phyloP scores from a whole-genome alignment of 2,888 invertebrate genomes.

The Dione juno region DNA sequence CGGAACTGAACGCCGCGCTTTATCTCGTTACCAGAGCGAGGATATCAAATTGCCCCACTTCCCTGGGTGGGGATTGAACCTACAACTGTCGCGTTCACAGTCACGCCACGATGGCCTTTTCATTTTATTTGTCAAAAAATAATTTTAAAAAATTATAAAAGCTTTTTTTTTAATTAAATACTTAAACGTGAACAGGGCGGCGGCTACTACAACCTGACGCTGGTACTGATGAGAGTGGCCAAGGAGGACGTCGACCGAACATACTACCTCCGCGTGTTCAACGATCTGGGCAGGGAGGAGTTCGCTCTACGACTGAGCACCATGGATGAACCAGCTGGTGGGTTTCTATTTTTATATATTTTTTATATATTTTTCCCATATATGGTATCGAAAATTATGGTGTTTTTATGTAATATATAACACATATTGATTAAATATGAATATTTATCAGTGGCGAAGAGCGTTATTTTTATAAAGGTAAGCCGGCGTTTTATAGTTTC shows the following conservation, averaged over 20 bases:
- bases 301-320: conserved; percentile 88
- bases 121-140: too few relatives aligned
- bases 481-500: too few relatives aligned
- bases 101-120: neutral
- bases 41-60: neutral
- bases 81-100: neutral
- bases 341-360: conserved; percentile 32
- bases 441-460: too few relatives aligned
- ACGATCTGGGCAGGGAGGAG: conserved; percentile 86
- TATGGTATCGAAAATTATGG: too few relatives aligned
- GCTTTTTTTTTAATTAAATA: too few relatives aligned
- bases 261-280: conserved; percentile 87
- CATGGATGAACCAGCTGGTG: conserved; percentile 84
- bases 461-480: too few relatives aligned
- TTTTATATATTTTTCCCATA: too few relatives aligned
- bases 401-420: too few relatives aligned
- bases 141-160: too few relatives aligned
- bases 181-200: conserved; percentile 78
- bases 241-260: conserved; percentile 90
- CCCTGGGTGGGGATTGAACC: neutral
- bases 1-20: neutral
- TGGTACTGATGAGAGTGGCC: conserved; percentile 86
- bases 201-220: conserved; percentile 86
- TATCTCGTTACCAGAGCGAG: too few relatives aligned
- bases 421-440: too few relatives aligned